Conservation (phyloP, 2,797 vertebrate species). For the Pipistrellus nathusii region DNA sequence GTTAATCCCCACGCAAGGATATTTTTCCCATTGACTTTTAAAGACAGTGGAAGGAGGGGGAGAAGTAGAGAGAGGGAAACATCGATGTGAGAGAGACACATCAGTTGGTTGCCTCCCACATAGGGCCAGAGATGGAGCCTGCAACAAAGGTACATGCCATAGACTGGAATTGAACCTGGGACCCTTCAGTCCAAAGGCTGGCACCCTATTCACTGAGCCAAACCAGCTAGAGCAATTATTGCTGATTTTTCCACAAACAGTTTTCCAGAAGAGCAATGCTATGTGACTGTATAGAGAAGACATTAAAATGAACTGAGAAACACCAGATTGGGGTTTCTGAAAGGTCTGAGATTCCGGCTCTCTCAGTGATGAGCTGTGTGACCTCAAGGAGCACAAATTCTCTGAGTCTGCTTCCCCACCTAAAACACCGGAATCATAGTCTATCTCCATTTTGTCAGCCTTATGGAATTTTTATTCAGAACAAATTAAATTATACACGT, state of each 20-base stretch:
- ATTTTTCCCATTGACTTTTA: too few species aligned
- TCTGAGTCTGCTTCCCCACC: not conserved
- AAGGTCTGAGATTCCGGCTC: not conserved
- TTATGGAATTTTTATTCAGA: not conserved
- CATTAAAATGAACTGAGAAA: constrained; percentile 14
- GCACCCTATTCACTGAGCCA: too few species aligned
- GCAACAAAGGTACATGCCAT: too few species aligned
- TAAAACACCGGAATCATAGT: not conserved
- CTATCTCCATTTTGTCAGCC: not conserved
- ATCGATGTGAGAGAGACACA: too few species aligned
- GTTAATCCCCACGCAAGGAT: too few species aligned
- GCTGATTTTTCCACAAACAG: constrained; percentile 18
- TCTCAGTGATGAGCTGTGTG: not conserved
- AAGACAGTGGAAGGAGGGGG: too few species aligned
- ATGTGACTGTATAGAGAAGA: not conserved
- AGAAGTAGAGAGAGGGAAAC: too few species aligned
- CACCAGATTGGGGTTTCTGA: not conserved
- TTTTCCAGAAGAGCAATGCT: constrained; percentile 14
- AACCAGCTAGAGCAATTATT: not conserved
- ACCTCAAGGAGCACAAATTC: not conserved
- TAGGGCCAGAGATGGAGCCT: too few species aligned
- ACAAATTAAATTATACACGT: not conserved
- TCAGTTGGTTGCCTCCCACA: too few species aligned
- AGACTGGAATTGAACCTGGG: too few species aligned
- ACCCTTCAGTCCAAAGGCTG: too few species aligned